phyloP scores from a whole-genome alignment of 2,888 invertebrate genomes.

The Phyllotreta cruciferae region DNA sequence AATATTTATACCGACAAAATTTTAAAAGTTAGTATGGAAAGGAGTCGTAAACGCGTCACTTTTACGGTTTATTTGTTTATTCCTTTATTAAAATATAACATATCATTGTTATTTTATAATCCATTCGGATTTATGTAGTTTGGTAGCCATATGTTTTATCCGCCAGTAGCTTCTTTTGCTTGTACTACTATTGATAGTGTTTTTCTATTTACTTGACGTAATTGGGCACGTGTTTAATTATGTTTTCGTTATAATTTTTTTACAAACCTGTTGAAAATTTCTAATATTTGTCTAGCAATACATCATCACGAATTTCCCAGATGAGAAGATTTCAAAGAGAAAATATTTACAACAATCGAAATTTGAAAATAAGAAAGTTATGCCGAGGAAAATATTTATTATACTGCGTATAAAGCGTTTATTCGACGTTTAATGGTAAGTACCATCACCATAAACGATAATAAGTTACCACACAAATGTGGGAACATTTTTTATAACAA shows the following conservation, averaged over 20 bases:
- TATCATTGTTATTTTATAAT: slow-evolving; percentile 51
- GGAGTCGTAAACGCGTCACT: slow-evolving; percentile 64
- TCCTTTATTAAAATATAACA: slow-evolving; percentile 56
- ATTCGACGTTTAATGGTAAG: slow-evolving; percentile 16
- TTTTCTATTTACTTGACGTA: too few relatives aligned
- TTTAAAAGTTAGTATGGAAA: slow-evolving; percentile 67
- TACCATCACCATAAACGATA: slow-evolving; percentile 6
- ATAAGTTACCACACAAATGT: slow-evolving; percentile 21
- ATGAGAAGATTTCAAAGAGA: too few relatives aligned
- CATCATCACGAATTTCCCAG: too few relatives aligned
- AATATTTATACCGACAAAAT: slow-evolving; percentile 65
- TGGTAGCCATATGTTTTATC: slow-evolving; percentile 50
- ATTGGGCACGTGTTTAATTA: too few relatives aligned
- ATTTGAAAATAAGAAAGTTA: too few relatives aligned
- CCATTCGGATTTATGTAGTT: slow-evolving; percentile 49
- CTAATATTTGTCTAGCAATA: too few relatives aligned
- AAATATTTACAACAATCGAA: too few relatives aligned
- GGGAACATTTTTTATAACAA: slow-evolving; percentile 19
- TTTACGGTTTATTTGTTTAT: slow-evolving; percentile 70
- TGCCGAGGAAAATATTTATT: too few relatives aligned
- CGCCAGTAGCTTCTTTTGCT: slow-evolving; percentile 2
- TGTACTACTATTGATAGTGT: background rate
- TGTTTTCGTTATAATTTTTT: too few relatives aligned
- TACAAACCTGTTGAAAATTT: too few relatives aligned
- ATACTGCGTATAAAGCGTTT: too few relatives aligned